Evolutionary conservation across 2,888 invertebrate species (phyloP).

Genomic region (Mythimna impura): DNA sequence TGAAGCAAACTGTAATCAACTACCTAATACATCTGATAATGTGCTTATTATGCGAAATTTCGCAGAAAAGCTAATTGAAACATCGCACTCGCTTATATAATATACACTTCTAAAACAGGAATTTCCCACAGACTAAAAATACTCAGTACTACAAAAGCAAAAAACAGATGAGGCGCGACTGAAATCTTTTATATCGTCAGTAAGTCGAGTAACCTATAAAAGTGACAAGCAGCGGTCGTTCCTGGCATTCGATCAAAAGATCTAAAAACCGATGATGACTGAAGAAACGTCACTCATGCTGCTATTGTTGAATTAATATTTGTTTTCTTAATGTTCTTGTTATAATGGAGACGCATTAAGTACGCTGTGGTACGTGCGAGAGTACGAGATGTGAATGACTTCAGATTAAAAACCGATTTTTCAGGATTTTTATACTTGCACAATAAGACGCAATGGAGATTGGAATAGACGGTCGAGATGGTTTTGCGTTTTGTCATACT

Average conservation of each 20-base stretch:
- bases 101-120: conserved; percentile 5
- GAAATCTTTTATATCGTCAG: conserved; percentile 62
- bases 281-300: conserved; percentile 71
- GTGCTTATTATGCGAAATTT: not conserved
- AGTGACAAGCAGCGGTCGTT: conserved; percentile 69
- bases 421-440: not conserved
- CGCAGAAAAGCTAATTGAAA: not conserved
- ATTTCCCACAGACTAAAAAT: conserved; percentile 8
- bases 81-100: too few species aligned
- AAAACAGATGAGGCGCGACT: conserved; percentile 37
- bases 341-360: conserved; percentile 46
- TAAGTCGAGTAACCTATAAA: conserved; percentile 70
- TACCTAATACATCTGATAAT: not conserved
- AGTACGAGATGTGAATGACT: not conserved
- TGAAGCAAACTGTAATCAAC: not conserved
- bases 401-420: not conserved
- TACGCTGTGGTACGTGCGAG: not conserved
- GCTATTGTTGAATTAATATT: conserved; percentile 66
- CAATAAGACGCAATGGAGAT: not conserved
- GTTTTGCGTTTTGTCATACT: conserved; percentile 8
- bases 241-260: conserved; percentile 82
- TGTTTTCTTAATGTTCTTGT: conserved; percentile 59
- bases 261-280: conserved; percentile 76
- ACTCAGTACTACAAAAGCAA: conserved; percentile 22
- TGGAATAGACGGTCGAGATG: not conserved